Conservation (phyloP, 2,797 vertebrate species). For the Argentina silus region DNA sequence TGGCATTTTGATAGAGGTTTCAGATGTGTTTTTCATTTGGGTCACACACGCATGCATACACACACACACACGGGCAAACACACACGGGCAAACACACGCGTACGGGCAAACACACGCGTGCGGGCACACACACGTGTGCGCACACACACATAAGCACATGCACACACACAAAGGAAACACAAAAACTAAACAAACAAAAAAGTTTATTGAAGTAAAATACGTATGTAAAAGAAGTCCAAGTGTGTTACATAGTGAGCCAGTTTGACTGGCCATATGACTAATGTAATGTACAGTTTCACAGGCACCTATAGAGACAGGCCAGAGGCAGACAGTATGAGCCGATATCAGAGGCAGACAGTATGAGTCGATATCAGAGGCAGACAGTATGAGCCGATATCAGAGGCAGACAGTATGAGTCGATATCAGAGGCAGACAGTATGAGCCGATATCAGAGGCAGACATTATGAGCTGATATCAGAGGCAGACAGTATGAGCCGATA, state of each 20-base stretch:
- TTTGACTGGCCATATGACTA: slow-evolving; percentile 26
- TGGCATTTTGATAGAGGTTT: neutral
- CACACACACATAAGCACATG: too few species aligned
- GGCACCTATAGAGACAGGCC: slow-evolving; percentile 25
- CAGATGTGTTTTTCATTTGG: too few species aligned
- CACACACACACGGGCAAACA: too few species aligned
- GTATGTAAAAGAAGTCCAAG: slow-evolving; percentile 3
- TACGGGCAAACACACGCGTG: too few species aligned
- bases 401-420: neutral
- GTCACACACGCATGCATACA: too few species aligned
- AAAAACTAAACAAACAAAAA: slow-evolving; percentile 30
- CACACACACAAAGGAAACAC: slow-evolving; percentile 3
- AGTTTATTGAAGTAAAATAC: slow-evolving; percentile 44
- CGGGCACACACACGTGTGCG: too few species aligned
- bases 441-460: neutral
- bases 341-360: neutral
- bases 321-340: slow-evolving; percentile 8
- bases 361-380: slow-evolving; percentile 6
- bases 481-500: slow-evolving; percentile 2
- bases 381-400: neutral
- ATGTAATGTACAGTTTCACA: slow-evolving; percentile 36
- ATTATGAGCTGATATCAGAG: neutral
- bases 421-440: slow-evolving; percentile 4
- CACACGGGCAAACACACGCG: too few species aligned
- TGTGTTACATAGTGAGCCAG: slow-evolving; percentile 31